Base-by-base conservation (phyloP, 64 coral and sea anemone species). In the Stichodactyla helianthus region DNA sequence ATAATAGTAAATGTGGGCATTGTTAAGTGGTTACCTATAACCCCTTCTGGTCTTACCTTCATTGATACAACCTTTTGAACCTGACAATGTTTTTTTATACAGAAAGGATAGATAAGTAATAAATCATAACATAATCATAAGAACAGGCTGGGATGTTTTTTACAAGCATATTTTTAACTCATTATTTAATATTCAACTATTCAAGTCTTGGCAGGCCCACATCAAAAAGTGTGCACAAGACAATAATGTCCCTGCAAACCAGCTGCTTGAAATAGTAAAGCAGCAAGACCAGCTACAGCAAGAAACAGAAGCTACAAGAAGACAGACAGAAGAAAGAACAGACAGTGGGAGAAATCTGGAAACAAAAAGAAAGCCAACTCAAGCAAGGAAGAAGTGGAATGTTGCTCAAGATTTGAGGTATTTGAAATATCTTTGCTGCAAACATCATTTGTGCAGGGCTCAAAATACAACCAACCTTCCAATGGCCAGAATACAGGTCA, bases 201-300 rank as follows among this genome's bases (percentile, higher is more conserved):
- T 54, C 15, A 51, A 98, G 95, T 68, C 92, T 23, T 70, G 85
- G 7, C 92, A 98, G 79, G 11, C 74, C 15, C 97, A 99, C 64
- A 79, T 99, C 25, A 99, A 99, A 70, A 92, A 81, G 82, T 99
- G 97, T 95, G 90, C 93, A 19, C 93, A 99, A 86, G 77, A 99
- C 26, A 83, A 88, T 53, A 92, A 92, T 74, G 88, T 99, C 13
- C 85, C 76, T 18, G 55, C 84, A 54, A 85, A 77, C 78, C 88
- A 93, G 50, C 54, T 99, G 23, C 59, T 99, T 19, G 88, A 95
- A 53, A 81, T 99, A 18, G 76, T 88, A 65, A 81, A 89, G 86
- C 78, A 67, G 44, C 82, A 85, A 10, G 77, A 90, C 18, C 22
- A 67, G 28, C 25, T 23, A 51, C 9, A 51, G 8, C 84, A 53